Evolutionary conservation across 2,888 invertebrate genomes (phyloP).

Genomic region (Eutolmus rufibarbis): DNA sequence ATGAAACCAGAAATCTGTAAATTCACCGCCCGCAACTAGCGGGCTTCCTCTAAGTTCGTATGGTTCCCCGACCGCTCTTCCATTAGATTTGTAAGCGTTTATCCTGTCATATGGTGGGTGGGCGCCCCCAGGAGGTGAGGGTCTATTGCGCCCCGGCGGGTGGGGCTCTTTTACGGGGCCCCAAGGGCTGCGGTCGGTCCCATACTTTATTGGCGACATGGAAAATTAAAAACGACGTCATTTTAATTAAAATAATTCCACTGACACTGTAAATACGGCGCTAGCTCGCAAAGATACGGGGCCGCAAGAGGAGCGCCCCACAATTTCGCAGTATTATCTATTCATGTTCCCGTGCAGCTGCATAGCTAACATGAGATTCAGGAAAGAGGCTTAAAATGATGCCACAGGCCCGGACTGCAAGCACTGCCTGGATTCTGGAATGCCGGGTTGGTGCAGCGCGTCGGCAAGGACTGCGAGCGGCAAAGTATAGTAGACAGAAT

Average conservation of each 20-base stretch:
- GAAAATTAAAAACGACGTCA: constrained; percentile 35
- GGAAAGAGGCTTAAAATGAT: constrained; percentile 5
- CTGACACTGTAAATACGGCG: constrained; percentile 22
- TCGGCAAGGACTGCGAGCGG: background rate
- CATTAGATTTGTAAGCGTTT: constrained; percentile 16
- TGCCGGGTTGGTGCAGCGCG: background rate
- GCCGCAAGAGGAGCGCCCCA: background rate
- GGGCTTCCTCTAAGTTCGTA: constrained; percentile 5
- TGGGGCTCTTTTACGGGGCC: background rate
- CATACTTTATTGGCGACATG: constrained; percentile 27
- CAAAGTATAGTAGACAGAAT: background rate
- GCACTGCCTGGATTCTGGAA: background rate
- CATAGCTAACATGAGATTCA: background rate
- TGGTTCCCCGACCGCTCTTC: background rate
- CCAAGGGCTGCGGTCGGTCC: background rate
- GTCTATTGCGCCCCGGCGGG: no score
- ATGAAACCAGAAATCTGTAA: constrained; percentile 33
- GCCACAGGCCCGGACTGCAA: background rate
- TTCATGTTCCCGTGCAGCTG: background rate
- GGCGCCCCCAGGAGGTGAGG: background rate
- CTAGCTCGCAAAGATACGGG: background rate
- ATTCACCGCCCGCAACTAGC: constrained; percentile 29
- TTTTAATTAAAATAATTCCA: constrained; percentile 37
- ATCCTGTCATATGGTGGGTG: background rate
- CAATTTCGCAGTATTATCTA: background rate